These are phyloP conservation scores for Papilio polytes DNA, from an alignment of 1,140 invertebrate genomes.

Conservation along the genomic window DNA sequence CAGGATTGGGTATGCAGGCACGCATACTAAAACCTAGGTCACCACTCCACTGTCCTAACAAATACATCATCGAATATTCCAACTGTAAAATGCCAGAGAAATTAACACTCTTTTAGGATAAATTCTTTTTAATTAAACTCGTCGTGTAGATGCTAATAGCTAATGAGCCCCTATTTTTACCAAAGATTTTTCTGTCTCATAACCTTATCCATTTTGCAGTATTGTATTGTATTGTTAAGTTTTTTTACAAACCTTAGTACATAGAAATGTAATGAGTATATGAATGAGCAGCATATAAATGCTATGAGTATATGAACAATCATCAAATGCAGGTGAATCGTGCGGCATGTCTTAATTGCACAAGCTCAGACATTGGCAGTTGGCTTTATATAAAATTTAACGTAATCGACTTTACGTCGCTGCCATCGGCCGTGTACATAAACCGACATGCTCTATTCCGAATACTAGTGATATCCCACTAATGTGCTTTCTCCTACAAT, in stretches of 20 bases:
- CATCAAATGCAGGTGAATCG: slow-evolving; percentile 36
- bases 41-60: not conserved
- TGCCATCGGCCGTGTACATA: slow-evolving; percentile 66
- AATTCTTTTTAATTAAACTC: no score
- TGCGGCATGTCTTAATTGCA: slow-evolving; percentile 45
- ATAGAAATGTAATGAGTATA: no score
- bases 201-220: no score
- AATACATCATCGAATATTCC: not conserved
- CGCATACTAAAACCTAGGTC: slow-evolving; percentile 19
- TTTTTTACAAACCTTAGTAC: not conserved
- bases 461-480: slow-evolving; percentile 78
- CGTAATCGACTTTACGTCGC: slow-evolving; percentile 72
- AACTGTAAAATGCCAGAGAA: not conserved
- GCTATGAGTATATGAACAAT: not conserved
- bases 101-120: no score
- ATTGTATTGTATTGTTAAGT: no score
- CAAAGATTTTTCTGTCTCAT: no score
- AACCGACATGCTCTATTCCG: slow-evolving; percentile 77
- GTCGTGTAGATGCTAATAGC: no score
- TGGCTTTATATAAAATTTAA: slow-evolving; percentile 78
- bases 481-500: slow-evolving; percentile 82
- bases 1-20: slow-evolving; percentile 21
- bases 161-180: no score
- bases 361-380: slow-evolving; percentile 65
- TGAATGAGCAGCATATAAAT: no score